These are phyloP conservation scores for Telmatherina bonti DNA, from an alignment of 2,797 vertebrate species.

Conservation along the genomic window DNA sequence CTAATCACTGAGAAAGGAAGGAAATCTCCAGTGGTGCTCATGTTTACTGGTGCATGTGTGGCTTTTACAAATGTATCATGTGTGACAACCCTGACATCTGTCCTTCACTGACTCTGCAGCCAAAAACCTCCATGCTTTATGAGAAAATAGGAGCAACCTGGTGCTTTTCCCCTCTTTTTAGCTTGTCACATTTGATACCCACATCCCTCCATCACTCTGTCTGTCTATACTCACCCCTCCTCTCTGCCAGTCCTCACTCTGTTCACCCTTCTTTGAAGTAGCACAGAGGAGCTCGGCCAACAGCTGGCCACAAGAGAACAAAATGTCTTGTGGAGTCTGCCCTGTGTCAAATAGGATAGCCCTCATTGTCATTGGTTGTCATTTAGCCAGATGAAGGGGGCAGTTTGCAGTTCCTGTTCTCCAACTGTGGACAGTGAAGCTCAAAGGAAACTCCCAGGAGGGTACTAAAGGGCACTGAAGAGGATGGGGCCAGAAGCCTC, in stretches of 20 bases:
- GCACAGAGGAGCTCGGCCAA: constrained; percentile 37
- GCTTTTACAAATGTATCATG: constrained; percentile 9
- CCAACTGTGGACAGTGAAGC: constrained; percentile 34
- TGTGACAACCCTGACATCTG: constrained; percentile 32
- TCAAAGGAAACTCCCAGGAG: constrained; percentile 65
- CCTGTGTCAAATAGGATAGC: constrained; percentile 55
- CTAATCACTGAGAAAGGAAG: constrained; percentile 63
- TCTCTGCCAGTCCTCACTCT: constrained; percentile 23
- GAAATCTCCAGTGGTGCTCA: constrained; percentile 40
- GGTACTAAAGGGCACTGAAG: constrained; percentile 51
- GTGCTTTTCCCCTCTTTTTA: constrained; percentile 19
- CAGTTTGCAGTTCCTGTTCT: constrained; percentile 37
- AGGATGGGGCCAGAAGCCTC: constrained; percentile 36
- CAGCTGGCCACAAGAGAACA: constrained; percentile 55
- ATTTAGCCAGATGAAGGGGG: constrained; percentile 54
- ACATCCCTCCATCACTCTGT: constrained; percentile 33
- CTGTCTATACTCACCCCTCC: neutral
- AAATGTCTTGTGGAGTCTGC: constrained; percentile 61
- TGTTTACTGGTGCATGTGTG: constrained; percentile 39
- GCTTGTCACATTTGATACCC: constrained; percentile 32
- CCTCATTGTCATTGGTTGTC: constrained; percentile 54
- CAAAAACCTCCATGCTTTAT: constrained; percentile 25
- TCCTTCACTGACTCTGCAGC: constrained; percentile 38
- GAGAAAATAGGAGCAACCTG: constrained; percentile 40
- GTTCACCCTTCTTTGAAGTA: constrained; percentile 66